A percentile compares a stretch with the other conserved stretches of the same genome.
These are phyloP conservation scores for Anodontia alba DNA, from an alignment of 2,888 invertebrate genomes.

Conservation along the genomic window DNA sequence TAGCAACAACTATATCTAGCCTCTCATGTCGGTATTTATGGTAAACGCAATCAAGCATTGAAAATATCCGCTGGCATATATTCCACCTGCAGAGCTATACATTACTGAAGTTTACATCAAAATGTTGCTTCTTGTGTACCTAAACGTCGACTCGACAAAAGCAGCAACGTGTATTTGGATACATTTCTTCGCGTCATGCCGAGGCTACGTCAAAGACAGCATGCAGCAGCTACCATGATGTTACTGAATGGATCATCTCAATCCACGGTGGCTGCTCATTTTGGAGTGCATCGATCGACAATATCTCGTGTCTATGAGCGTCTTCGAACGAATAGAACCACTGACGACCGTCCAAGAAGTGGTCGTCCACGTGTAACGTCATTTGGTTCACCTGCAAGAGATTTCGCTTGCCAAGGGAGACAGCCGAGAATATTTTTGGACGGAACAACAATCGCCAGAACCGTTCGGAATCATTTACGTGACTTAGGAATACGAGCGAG, in stretches of 20 bases:
- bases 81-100: background rate
- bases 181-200: background rate
- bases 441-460: background rate
- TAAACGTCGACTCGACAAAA: background rate
- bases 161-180: background rate
- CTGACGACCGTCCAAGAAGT: background rate
- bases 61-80: background rate
- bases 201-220: too few relatives aligned
- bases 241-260: too few relatives aligned
- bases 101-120: background rate
- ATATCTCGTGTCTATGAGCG: constrained; percentile 9
- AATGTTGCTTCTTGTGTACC: background rate
- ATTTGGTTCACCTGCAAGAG: background rate
- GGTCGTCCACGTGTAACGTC: background rate
- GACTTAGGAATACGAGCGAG: constrained; percentile 1
- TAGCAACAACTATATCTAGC: background rate
- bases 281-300: too few relatives aligned
- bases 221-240: too few relatives aligned
- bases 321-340: background rate
- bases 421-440: too few relatives aligned
- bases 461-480: too few relatives aligned
- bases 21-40: background rate
- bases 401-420: background rate
- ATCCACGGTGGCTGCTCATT: too few relatives aligned
- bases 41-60: background rate